A percentile compares a stretch with the other conserved stretches of the same genome.
phyloP scores from a whole-genome alignment of 2,797 vertebrate genomes.

The Mastacembelus armatus region DNA sequence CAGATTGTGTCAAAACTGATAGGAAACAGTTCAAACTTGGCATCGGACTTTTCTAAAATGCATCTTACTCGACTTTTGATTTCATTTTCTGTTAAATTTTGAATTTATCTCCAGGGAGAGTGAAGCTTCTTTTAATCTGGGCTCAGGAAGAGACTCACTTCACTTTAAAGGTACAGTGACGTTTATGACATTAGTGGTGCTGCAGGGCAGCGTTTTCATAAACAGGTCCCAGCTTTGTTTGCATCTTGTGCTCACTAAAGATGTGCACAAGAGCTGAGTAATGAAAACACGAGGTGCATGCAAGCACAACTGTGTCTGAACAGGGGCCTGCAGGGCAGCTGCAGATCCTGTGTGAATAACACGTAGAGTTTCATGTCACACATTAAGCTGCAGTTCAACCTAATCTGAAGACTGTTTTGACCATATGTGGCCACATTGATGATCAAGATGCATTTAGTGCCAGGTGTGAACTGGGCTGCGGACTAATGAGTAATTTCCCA shows the following conservation, averaged over 20 bases:
- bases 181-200: background rate
- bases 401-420: no score
- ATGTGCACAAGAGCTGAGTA: background rate
- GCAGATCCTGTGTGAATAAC: no score
- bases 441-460: constrained; percentile 16
- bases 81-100: background rate
- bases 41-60: background rate
- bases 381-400: no score
- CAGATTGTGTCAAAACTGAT: background rate
- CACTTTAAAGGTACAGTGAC: no score
- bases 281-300: background rate
- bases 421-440: constrained; percentile 1
- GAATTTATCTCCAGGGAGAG: background rate
- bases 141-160: background rate
- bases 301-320: background rate
- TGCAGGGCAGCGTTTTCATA: background rate
- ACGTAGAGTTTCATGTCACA: no score
- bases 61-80: background rate
- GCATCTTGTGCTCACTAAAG: background rate
- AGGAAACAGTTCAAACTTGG: constrained; percentile 26
- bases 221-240: background rate
- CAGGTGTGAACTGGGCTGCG: background rate
- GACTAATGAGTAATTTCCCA: constrained; percentile 15
- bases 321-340: background rate
- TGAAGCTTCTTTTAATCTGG: no score